phyloP scores from a whole-genome alignment of 2,797 vertebrate genomes.

The Gymnopithys bicolor region DNA sequence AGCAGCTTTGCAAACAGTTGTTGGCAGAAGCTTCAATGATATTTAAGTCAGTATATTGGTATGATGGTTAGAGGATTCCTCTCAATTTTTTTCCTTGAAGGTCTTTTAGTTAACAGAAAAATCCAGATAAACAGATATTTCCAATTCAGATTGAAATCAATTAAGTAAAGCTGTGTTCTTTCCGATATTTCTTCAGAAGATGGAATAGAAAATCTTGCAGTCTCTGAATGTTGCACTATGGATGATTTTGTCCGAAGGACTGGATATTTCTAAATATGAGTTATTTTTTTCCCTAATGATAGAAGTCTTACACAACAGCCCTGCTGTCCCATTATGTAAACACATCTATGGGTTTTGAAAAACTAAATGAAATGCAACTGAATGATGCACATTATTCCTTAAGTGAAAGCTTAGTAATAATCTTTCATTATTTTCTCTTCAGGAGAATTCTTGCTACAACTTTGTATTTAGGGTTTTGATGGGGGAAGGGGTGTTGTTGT shows the following conservation, averaged over 20 bases:
- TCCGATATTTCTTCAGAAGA: not conserved
- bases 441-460: not conserved
- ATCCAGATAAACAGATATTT: not conserved
- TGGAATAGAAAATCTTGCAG: not conserved
- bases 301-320: not conserved
- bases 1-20: not conserved
- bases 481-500: not conserved
- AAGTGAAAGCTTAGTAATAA: not conserved
- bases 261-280: not conserved
- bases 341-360: not conserved
- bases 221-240: not conserved
- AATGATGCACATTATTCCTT: not conserved
- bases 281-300: not conserved
- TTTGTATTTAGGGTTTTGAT: not conserved
- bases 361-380: not conserved
- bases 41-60: not conserved
- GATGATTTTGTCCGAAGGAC: not conserved
- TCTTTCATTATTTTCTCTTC: not conserved
- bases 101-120: not conserved
- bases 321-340: not conserved
- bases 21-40: not conserved
- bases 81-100: not conserved
- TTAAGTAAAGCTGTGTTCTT: not conserved
- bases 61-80: not conserved
- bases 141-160: not conserved